Evolutionary conservation across 2,888 invertebrate genomes (phyloP).

Genomic region (Sinodicranocentrus sp.): DNA sequence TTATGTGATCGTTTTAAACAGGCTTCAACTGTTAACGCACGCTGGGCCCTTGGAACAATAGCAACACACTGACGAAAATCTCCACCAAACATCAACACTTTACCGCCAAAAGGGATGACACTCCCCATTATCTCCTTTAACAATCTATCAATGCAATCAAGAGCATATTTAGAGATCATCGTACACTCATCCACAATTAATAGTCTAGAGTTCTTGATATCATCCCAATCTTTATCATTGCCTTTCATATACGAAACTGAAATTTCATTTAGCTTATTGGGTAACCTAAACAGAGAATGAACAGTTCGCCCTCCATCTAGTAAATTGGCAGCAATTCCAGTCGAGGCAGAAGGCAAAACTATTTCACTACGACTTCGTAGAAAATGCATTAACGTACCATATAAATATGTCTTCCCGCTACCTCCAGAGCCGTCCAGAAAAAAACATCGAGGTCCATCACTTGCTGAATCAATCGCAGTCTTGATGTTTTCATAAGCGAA

Average conservation of each 20-base stretch:
- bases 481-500: slow-evolving; percentile 31
- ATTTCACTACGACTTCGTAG: slow-evolving; percentile 7
- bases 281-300: too few relatives aligned
- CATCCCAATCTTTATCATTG: too few relatives aligned
- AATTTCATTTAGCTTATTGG: too few relatives aligned
- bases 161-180: too few relatives aligned
- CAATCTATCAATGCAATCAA: too few relatives aligned
- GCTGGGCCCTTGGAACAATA: slow-evolving; percentile 46
- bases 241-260: too few relatives aligned
- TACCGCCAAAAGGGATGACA: too few relatives aligned
- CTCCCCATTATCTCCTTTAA: too few relatives aligned
- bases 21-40: slow-evolving; percentile 53
- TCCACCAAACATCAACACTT: too few relatives aligned
- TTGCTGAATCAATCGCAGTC: slow-evolving; percentile 7
- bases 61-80: slow-evolving; percentile 66
- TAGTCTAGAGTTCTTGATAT: too few relatives aligned
- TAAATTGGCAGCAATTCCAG: slow-evolving; percentile 75
- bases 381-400: slow-evolving; percentile 61
- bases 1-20: slow-evolving; percentile 26
- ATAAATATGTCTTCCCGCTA: slow-evolving; percentile 78
- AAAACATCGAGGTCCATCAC: slow-evolving; percentile 22
- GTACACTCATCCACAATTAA: too few relatives aligned
- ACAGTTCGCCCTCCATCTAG: too few relatives aligned
- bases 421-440: slow-evolving; percentile 78
- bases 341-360: slow-evolving; percentile 67